Evolutionary conservation across 2,113 vertebrate genomes (phyloP).

Genomic region (Ciconia maguari): DNA sequence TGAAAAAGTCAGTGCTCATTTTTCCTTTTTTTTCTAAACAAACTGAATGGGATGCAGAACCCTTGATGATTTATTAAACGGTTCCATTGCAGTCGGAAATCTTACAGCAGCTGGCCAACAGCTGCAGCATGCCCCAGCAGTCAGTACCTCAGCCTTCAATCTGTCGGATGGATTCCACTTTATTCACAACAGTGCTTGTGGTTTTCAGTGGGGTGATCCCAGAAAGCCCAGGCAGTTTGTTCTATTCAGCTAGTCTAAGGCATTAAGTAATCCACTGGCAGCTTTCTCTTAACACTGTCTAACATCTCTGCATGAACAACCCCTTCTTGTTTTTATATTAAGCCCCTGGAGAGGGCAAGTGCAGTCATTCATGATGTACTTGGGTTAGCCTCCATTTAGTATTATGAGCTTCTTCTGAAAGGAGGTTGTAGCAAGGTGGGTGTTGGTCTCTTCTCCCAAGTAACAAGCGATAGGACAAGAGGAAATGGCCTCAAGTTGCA

Average conservation of each 20-base stretch:
- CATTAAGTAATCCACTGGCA: background rate
- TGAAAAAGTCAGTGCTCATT: background rate
- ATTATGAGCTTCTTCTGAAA: background rate
- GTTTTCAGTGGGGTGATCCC: slow-evolving; percentile 14
- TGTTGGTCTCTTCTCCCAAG: too few species aligned
- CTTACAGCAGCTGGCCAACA: slow-evolving; percentile 54
- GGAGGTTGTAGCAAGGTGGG: too few species aligned
- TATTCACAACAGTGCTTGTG: slow-evolving; percentile 1
- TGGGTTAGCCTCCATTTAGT: background rate
- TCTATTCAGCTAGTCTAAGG: background rate
- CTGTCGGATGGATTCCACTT: background rate
- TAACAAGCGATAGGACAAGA: too few species aligned
- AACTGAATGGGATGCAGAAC: background rate
- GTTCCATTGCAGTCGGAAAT: background rate
- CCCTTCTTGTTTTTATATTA: background rate
- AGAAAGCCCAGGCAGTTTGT: background rate
- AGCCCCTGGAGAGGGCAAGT: background rate
- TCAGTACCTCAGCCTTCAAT: background rate
- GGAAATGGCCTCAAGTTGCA: too few species aligned
- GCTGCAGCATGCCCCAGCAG: background rate
- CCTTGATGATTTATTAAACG: slow-evolving; percentile 47
- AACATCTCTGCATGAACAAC: background rate
- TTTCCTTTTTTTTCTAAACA: background rate
- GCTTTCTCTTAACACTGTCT: background rate
- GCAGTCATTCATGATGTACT: background rate